A percentile compares a stretch with the other conserved stretches of the same genome.
Evolutionary conservation across 2,888 invertebrate genomes (phyloP).

Genomic region (Pomacea canaliculata): DNA sequence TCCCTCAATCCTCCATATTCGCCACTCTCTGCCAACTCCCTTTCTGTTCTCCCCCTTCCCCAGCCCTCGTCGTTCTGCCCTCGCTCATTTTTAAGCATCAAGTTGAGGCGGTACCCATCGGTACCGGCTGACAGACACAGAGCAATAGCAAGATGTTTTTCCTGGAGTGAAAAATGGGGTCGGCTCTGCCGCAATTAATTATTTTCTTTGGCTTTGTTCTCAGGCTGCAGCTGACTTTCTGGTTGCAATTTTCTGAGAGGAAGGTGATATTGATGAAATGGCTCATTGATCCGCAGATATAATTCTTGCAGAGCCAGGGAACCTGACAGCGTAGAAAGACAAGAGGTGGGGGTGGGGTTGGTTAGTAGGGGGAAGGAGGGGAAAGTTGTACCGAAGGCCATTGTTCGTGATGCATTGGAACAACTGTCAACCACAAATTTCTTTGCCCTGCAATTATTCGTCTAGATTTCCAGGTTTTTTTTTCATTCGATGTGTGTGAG

Average conservation of each 20-base stretch:
- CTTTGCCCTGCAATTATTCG: constrained; percentile 20
- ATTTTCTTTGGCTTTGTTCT: constrained; percentile 26
- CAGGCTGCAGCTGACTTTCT: constrained; percentile 12
- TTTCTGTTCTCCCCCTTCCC: background rate
- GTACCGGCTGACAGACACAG: background rate
- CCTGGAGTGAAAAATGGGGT: constrained; percentile 3
- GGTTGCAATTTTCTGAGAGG: constrained; percentile 12
- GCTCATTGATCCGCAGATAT: constrained; percentile 17
- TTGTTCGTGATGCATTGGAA: constrained; percentile 23
- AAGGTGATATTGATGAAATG: constrained; percentile 25
- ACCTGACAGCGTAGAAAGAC: background rate
- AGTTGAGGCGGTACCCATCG: background rate
- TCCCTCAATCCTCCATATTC: too few relatives aligned
- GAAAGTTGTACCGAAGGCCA: constrained; percentile 7
- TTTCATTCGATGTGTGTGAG: too few relatives aligned
- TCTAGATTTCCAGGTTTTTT: constrained; percentile 4
- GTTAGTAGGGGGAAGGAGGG: background rate
- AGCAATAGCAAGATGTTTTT: constrained; percentile 6
- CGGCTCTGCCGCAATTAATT: constrained; percentile 17
- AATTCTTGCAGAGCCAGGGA: background rate
- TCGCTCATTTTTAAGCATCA: background rate
- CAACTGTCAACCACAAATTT: constrained; percentile 24
- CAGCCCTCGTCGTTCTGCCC: background rate
- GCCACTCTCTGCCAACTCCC: too few relatives aligned
- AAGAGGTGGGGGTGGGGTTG: too few relatives aligned